Evolutionary conservation across 2,797 vertebrate genomes (phyloP), one percentile per base, ranked within the genome.

Genomic region (Danio kyathit): DNA sequence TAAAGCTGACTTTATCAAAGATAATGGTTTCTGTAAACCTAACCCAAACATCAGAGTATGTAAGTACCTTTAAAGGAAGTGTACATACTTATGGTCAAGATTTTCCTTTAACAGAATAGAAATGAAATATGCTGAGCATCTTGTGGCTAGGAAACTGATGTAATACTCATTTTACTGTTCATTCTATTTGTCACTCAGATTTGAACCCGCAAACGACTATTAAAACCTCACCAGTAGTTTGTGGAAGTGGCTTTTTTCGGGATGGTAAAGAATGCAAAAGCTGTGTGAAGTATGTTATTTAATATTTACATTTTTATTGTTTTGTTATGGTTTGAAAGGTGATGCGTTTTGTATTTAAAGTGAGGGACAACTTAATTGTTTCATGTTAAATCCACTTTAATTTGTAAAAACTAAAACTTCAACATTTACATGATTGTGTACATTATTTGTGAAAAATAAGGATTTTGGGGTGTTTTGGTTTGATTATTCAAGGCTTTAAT

Each of bases 11-110:
- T 80, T 57, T 76, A 91, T 85, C 76, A 11, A 3, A 29, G 38
- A 12, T 0, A 11, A 5, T 14, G 1, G 0, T 1, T 16, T 3
- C 1, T 86, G 86, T 57, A 0, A 8, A n/a, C 11, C 17, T 2
- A 86, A 86, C 67, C 46, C 1, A 7, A 63, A 84, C 65, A 76
- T 79, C 80, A 0, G 11, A 8, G 0, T 4, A 21, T 40, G 88
- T 90, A 83, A 86, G 88, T 83, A 40, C 59, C 48, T 69, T 8
- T 56, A 54, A 49, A 40, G 6, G 9, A 59, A 40, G 16, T 19
- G 51, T 4, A 44, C 5, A 48, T 29, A 64, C n/a, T 19, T 5
- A 56, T 19, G 51, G 14, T 9, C 10, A 56, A 56, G 16, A 12
- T 29, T 29, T 73, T 14, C 17, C 41, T 72, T n/a, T n/a, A 29